Evolutionary conservation across 2,888 invertebrate species (phyloP).

Genomic region (Gisinianus flammeolus): DNA sequence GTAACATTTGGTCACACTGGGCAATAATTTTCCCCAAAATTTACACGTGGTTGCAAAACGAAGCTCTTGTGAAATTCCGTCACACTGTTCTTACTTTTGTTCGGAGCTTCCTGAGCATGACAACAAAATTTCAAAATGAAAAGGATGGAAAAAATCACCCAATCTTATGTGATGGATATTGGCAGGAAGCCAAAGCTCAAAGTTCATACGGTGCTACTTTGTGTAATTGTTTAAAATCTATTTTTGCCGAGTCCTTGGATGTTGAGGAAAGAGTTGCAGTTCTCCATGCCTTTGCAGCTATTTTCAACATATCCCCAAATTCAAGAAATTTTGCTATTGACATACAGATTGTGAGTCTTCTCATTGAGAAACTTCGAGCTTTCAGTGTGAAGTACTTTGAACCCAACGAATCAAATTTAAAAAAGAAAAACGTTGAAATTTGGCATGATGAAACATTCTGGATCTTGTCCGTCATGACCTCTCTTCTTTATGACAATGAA

Average conservation of each 20-base stretch:
- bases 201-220: conserved; percentile 48
- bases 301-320: conserved; percentile 44
- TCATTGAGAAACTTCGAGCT: conserved; percentile 45
- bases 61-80: conserved; percentile 44
- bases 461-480: conserved; percentile 44
- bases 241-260: conserved; percentile 45
- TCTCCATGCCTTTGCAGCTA: conserved; percentile 42
- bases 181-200: conserved; percentile 40
- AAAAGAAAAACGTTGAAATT: conserved; percentile 17
- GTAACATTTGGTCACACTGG: conserved; percentile 48
- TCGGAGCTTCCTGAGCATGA: conserved; percentile 42
- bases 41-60: conserved; percentile 47
- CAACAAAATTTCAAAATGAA: conserved; percentile 34
- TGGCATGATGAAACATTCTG: conserved; percentile 48
- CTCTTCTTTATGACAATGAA: conserved; percentile 45
- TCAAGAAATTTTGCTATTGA: conserved; percentile 49
- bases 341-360: conserved; percentile 32
- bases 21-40: conserved; percentile 45
- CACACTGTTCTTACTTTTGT: conserved; percentile 45
- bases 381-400: conserved; percentile 49
- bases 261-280: conserved; percentile 45
- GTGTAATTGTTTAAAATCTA: conserved; percentile 43
- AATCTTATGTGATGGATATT: conserved; percentile 46
- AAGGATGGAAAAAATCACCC: conserved; percentile 30
- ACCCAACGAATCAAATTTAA: conserved; percentile 24